These are phyloP conservation scores for Siniperca knerii DNA, from an alignment of 2,113 vertebrate genomes.

Conservation along the genomic window DNA sequence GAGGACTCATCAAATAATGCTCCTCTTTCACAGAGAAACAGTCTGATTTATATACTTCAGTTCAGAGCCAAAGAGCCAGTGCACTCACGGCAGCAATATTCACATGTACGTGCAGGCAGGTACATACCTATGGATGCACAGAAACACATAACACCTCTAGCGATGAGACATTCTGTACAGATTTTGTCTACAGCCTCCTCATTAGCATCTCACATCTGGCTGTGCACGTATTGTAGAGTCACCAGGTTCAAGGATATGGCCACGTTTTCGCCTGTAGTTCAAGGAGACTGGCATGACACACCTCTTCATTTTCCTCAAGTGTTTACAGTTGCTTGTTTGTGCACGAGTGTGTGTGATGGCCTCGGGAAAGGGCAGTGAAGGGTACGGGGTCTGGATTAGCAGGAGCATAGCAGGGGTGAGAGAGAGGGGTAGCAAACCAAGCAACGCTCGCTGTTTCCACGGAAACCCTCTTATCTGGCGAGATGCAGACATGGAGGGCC, in stretches of 20 bases:
- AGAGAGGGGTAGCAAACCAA: constrained; percentile 53
- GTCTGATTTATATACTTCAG: constrained; percentile 71
- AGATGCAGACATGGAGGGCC: constrained; percentile 63
- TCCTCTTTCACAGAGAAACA: constrained; percentile 66
- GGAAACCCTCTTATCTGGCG: constrained; percentile 79
- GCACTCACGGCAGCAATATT: constrained; percentile 23
- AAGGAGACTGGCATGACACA: constrained; percentile 54
- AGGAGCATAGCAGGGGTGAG: constrained; percentile 55
- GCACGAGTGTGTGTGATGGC: constrained; percentile 20
- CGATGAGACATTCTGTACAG: background rate
- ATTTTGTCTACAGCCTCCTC: constrained; percentile 36
- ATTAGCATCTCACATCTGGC: constrained; percentile 51
- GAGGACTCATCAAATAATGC: constrained; percentile 74
- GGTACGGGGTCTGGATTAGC: constrained; percentile 70
- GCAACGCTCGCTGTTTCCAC: constrained; percentile 67
- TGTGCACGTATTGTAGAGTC: constrained; percentile 14
- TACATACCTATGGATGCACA: constrained; percentile 11
- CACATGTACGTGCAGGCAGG: constrained; percentile 25
- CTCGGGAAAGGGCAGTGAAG: constrained; percentile 50
- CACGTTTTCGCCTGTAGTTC: constrained; percentile 26
- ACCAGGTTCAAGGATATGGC: constrained; percentile 55
- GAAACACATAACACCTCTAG: constrained; percentile 6
- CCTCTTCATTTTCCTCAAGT: constrained; percentile 22
- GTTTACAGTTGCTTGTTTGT: constrained; percentile 21
- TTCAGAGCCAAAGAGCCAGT: constrained; percentile 40